phyloP scores from a whole-genome alignment of 2,797 vertebrate genomes.

The Poeciliopsis infans region DNA sequence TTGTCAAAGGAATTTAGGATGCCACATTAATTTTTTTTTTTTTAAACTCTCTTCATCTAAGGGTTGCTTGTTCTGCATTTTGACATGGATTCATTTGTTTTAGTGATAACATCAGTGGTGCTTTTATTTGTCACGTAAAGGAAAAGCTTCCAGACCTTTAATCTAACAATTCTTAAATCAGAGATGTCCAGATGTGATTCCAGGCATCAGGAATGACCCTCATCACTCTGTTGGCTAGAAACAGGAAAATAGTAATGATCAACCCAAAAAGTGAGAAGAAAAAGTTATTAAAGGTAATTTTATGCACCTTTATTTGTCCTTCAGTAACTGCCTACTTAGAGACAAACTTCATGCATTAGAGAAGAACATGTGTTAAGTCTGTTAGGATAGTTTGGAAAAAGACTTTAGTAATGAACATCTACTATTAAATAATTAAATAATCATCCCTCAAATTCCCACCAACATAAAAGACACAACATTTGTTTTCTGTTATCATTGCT shows the following conservation, averaged over 20 bases:
- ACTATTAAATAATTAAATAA: background rate
- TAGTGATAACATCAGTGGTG: constrained; percentile 37
- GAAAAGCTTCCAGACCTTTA: constrained; percentile 16
- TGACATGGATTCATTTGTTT: constrained; percentile 22
- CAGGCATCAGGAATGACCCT: background rate
- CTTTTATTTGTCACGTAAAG: constrained; percentile 35
- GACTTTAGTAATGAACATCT: background rate
- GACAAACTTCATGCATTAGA: background rate
- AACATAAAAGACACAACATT: background rate
- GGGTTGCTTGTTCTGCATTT: constrained; percentile 32
- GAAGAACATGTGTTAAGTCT: background rate
- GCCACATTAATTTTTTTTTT: constrained; percentile 58
- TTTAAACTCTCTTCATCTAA: constrained; percentile 38
- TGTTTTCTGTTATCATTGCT: background rate
- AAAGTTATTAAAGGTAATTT: background rate
- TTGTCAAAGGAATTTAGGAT: constrained; percentile 81
- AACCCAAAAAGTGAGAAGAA: background rate
- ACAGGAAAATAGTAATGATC: background rate
- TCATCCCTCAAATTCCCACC: background rate
- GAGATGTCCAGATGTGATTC: background rate
- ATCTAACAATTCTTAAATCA: constrained; percentile 3
- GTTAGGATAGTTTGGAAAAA: background rate
- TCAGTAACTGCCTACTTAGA: background rate
- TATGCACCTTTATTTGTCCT: background rate
- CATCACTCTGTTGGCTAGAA: background rate